Percentiles rank a stretch among this genome's conserved stretches.
phyloP scores from a whole-genome alignment of 92 coral and sea anemone genomes.

The Phenganax marumi region DNA sequence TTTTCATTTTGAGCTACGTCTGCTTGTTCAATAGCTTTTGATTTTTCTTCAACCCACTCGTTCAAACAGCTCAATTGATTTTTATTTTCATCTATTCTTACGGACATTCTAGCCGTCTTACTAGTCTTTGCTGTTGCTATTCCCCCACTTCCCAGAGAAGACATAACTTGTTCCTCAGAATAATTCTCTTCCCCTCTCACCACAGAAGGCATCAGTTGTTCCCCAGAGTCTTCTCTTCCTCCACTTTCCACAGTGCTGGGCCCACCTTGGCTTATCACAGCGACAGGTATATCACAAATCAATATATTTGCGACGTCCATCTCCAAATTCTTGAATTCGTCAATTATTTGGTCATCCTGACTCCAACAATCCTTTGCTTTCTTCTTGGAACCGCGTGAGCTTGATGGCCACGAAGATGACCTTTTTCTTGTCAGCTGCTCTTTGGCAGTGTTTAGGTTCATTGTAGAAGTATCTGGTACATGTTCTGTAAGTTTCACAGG shows the following conservation, averaged over 20 bases:
- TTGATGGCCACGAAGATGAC: conserved; percentile 25
- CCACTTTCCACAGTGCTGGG: not conserved
- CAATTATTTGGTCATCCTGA: conserved; percentile 5
- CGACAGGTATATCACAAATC: conserved; percentile 74
- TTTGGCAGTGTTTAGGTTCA: not conserved
- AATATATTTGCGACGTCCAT: conserved; percentile 93
- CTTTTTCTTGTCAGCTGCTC: conserved; percentile 15
- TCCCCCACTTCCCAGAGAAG: not conserved
- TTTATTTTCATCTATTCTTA: not conserved
- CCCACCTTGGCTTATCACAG: conserved; percentile 52
- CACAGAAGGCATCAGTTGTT: conserved; percentile 14
- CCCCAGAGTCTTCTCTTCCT: not conserved
- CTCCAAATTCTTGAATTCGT: conserved; percentile 49
- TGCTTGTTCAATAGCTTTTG: not conserved
- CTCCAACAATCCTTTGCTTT: not conserved
- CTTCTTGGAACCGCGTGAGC: not conserved
- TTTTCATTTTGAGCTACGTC: not conserved
- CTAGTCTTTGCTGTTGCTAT: not conserved
- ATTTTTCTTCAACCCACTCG: not conserved
- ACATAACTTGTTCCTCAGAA: not conserved
- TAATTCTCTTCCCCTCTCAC: not conserved
- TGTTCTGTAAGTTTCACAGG: not conserved
- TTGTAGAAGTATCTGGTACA: not conserved
- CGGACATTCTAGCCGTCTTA: too few relatives aligned
- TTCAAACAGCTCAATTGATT: not conserved